Evolutionary conservation across 2,888 invertebrate genomes (phyloP).

Genomic region (Neuroscelio doddi): DNA sequence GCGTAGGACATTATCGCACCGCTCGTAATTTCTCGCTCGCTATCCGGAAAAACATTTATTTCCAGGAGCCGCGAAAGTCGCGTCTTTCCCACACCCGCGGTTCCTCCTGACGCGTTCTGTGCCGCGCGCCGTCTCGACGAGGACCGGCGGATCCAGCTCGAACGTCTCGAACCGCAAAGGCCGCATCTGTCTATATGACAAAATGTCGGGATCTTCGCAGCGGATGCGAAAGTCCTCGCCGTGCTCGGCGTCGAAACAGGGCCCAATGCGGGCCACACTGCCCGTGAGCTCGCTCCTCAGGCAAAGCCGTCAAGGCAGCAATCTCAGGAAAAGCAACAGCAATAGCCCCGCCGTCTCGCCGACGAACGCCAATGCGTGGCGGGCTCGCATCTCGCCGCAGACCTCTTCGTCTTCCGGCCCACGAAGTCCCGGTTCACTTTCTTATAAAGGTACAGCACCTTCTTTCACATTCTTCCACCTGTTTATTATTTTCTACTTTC

Average conservation of each 20-base stretch:
- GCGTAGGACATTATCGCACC: slow-evolving; percentile 60
- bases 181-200: slow-evolving; percentile 49
- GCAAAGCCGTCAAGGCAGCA: slow-evolving; percentile 76
- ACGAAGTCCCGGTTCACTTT: slow-evolving; percentile 82
- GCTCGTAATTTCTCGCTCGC: not conserved
- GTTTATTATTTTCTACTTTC: not conserved
- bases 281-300: slow-evolving; percentile 83
- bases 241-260: slow-evolving; percentile 76
- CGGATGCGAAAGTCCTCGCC: slow-evolving; percentile 79
- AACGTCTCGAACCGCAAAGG: not conserved
- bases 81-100: not conserved
- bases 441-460: slow-evolving; percentile 78
- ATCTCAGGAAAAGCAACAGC: slow-evolving; percentile 72
- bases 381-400: slow-evolving; percentile 79
- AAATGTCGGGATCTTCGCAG: slow-evolving; percentile 70
- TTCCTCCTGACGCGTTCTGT: not conserved
- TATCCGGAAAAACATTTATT: not conserved
- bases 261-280: slow-evolving; percentile 84
- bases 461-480: not conserved
- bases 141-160: not conserved
- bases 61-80: slow-evolving; percentile 1
- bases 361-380: slow-evolving; percentile 77
- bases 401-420: slow-evolving; percentile 79
- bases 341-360: slow-evolving; percentile 80
- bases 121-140: slow-evolving; percentile 34